phyloP scores from a whole-genome alignment of 1,140 invertebrate genomes.

The Microplitis mediator region DNA sequence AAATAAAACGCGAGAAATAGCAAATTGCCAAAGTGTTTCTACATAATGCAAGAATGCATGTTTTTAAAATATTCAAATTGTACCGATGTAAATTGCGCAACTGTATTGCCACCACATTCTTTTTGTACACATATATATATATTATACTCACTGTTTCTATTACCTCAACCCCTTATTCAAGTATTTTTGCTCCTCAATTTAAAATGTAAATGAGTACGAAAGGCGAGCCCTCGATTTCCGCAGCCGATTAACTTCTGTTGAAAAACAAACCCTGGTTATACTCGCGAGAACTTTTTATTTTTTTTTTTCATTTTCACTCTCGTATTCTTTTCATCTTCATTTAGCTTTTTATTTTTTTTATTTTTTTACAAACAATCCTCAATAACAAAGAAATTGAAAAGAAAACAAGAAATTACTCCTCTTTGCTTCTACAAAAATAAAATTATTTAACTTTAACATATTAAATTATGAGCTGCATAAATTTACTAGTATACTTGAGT shows the following conservation, averaged over 20 bases:
- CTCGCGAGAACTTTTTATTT: neutral
- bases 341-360: neutral
- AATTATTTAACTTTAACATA: too few relatives aligned
- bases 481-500: too few relatives aligned
- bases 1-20: neutral
- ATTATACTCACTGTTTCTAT: conserved; percentile 16
- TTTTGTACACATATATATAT: neutral
- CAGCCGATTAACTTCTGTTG: conserved; percentile 33
- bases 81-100: neutral
- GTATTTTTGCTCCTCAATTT: conserved; percentile 48
- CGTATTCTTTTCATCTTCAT: neutral
- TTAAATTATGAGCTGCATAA: too few relatives aligned
- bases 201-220: conserved; percentile 49
- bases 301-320: neutral
- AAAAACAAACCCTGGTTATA: conserved; percentile 6
- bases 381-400: conserved; percentile 39
- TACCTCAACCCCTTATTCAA: conserved; percentile 38
- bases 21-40: conserved; percentile 29
- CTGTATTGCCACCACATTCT: neutral
- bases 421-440: too few relatives aligned
- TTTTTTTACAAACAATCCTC: neutral
- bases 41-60: neutral
- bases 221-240: conserved; percentile 36
- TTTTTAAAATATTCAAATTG: neutral
- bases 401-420: neutral